Percentiles rank a stretch among this genome's conserved stretches.
Conservation (phyloP, 1,140 invertebrate genomes). For the Caenorhabditis latens region DNA sequence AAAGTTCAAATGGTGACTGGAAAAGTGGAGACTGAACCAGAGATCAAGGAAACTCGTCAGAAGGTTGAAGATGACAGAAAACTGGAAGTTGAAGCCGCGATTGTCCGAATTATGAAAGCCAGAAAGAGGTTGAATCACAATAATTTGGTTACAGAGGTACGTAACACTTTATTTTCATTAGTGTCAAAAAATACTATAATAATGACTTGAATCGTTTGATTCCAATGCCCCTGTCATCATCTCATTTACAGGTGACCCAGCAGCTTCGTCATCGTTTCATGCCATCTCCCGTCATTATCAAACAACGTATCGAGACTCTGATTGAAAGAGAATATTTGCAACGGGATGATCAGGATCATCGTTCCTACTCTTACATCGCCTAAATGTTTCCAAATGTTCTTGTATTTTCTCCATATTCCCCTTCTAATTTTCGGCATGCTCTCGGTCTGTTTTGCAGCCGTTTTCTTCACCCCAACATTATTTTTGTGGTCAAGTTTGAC, state of each 20-base stretch:
- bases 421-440: background rate
- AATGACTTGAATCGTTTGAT: background rate
- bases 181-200: background rate
- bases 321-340: conserved; percentile 99
- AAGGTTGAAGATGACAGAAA: conserved; percentile 98
- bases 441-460: background rate
- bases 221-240: background rate
- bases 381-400: conserved; percentile 28
- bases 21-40: conserved; percentile 97
- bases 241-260: conserved; percentile 85
- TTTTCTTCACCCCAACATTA: background rate
- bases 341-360: conserved; percentile 79
- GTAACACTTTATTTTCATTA: conserved; percentile 50
- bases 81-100: conserved; percentile 99
- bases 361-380: conserved; percentile 73
- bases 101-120: conserved; percentile 99
- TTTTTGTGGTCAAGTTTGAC: background rate
- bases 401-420: background rate
- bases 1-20: conserved; percentile 87
- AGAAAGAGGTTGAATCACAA: conserved; percentile 90
- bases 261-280: conserved; percentile 95
- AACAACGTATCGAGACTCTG: conserved; percentile 97
- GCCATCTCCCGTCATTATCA: conserved; percentile 96
- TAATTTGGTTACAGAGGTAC: conserved; percentile 90
- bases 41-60: conserved; percentile 94